Evolutionary conservation across 2,888 invertebrate genomes (phyloP), one percentile per base, ranked within the genome.

Genomic region (Macropis europaea): DNA sequence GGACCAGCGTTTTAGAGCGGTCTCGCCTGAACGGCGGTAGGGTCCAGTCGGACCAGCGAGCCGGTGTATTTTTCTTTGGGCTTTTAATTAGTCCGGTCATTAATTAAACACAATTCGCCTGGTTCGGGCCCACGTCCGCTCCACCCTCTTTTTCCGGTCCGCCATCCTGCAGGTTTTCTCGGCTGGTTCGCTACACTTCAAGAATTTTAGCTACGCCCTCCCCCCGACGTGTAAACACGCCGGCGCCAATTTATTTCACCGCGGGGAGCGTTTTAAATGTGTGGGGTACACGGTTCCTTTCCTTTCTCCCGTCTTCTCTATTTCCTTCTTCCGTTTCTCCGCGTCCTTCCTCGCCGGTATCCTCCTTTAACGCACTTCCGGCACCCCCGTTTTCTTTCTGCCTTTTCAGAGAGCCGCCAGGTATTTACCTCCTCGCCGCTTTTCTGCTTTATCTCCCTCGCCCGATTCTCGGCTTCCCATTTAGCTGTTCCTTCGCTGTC

Each of bases 61-160:
- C 69, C 56, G 47, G 67, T 71, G 73, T 81, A 81, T 84, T 82
- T 84, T 84, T 82, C 83, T 78, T 83, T 79, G 68, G 74, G 77
- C 74, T 77, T 83, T 86, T 84, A 86, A 86, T 85, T 83, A 85
- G 84, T 84, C 79, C 70, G 79, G 80, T 82, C 83, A 85, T 85
- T 85, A 86, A 86, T 86, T 84, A 85, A 85, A 83, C 77, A 80
- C 79, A 82, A 77, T 73, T 82, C 76, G 74, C 67, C 73, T 76
- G 71, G 73, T 81, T 77, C 77, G 76, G 72, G 40, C 53, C 34
- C 28, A 56, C 69, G 30, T 54, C 22, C 28, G 13, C 22, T 22
- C 36, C 17, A 38, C 32, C 40, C 38, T 40, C 26, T 9, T 43
- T 19, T 17, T n/a, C 30, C 32, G 7, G 50, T 28, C 15, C 57